These are phyloP conservation scores for Hirundichthys speculiger DNA, from an alignment of 2,113 vertebrate genomes.

Conservation along the genomic window DNA sequence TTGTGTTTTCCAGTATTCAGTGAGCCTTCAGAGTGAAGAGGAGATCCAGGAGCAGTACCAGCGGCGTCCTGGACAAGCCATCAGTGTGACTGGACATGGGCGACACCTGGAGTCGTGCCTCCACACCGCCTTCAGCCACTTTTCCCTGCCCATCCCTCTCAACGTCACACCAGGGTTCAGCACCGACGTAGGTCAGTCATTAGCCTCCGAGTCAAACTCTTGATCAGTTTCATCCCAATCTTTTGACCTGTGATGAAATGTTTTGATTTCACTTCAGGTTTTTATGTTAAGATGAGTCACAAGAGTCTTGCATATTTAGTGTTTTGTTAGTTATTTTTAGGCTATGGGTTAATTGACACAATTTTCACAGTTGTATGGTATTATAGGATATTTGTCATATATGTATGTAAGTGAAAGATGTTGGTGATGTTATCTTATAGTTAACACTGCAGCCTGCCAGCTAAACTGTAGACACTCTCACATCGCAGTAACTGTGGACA, in stretches of 20 bases:
- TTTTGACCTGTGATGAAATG: background rate
- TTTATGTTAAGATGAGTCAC: no score
- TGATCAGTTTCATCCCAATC: background rate
- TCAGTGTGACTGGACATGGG: conserved; percentile 88
- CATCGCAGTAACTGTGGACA: no score
- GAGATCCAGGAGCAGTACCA: conserved; percentile 90
- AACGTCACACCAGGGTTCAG: conserved; percentile 94
- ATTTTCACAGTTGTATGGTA: no score
- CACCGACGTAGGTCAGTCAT: conserved; percentile 88
- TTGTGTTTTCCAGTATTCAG: conserved; percentile 86
- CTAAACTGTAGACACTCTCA: no score
- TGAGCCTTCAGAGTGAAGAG: conserved; percentile 95
- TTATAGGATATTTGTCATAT: no score
- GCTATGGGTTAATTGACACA: no score
- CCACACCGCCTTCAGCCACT: conserved; percentile 94
- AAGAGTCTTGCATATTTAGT: no score
- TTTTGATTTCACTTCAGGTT: background rate
- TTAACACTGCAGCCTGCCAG: no score
- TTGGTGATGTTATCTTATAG: no score
- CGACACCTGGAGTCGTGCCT: conserved; percentile 95
- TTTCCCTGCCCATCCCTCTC: conserved; percentile 94
- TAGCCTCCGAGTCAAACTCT: background rate
- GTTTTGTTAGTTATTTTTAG: no score
- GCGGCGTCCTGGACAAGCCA: conserved; percentile 82
- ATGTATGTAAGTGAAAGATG: no score